Evolutionary conservation across 2,888 invertebrate genomes (phyloP), one percentile per base, ranked within the genome.

Genomic region (Mystacides longicornis): DNA sequence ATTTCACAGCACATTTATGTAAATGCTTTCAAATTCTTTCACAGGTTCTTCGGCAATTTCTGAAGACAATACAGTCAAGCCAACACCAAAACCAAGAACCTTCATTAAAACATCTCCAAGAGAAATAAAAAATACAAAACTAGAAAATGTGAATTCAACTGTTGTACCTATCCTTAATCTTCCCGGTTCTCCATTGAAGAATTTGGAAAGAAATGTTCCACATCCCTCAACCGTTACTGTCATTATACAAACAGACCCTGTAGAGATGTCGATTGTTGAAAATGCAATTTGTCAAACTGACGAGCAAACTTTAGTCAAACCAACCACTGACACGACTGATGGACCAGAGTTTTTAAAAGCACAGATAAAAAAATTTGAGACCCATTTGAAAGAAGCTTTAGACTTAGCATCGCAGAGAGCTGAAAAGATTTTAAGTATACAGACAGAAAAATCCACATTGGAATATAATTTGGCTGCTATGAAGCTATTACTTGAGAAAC

Each of bases 381-480:
- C 9, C 2, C 37, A 54, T 33, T 20, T 54, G n/a, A 52, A 45
- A 4, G 50, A 74, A 61, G 69, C 74, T 3, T 61, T 73, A 33
- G 62, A 62, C 43, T 61, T 74, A 31, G 67, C 69, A 11, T 69
- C 74, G 2, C 69, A 74, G 62, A 69, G 69, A 58, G 66, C 70
- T 18, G 67, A 71, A 52, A 69, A 73, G 45, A 65, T 74, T 37
- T 62, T 69, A 1, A 63, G 63, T 52, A 65, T 71, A 3, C 74
- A 72, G 55, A 67, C 69, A 3, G 73, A 77, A 61, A 73, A 75
- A 55, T 60, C 65, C 0, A 67, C 68, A 54, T 67, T 72, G 22
- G 68, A 71, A 60, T 62, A 65, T 5, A 70, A 66, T 53, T 63
- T 76, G 37, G 66, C 68, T 57, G 65, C 64, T 11, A 60, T 77